Evolutionary conservation across 2,113 vertebrate species (phyloP), one percentile per base, ranked within the genome.

Genomic region (Ptychochromis oligacanthus): DNA sequence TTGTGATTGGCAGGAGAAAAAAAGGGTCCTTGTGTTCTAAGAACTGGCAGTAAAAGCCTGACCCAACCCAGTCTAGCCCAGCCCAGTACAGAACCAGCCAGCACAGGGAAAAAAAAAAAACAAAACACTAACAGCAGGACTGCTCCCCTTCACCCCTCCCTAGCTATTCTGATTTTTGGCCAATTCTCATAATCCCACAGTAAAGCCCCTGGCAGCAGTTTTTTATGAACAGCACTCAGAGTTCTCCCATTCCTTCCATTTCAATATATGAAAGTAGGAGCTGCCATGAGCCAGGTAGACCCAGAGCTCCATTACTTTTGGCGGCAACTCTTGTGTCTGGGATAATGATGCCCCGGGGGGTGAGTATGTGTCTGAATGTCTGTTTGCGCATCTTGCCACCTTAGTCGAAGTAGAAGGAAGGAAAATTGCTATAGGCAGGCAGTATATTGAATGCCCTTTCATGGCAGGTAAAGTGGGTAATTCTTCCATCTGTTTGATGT

Each of bases 1-100:
- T 93, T 95, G 79, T 91, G 88, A 95, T 95, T 95, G 94, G 93
- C 90, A 90, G 80, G 55, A 85, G 43, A 0, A 87, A 93, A 93
- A 94, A 93, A 90, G 85, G 70, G 67, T 58, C 79, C 85, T 84
- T 89, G 92, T 92, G 89, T 93, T 94, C 84, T 92, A 85, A 92
- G 87, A 93, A 89, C 92, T 94, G 93, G 91, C 92, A 94, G 92
- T 81, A 24, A 79, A 77, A 87, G 38, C 70, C 38, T 49, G 81
- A 84, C 86, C 92, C 89, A 88, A 55, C 92, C 89, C 92, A 82
- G 74, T 75, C 31, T 78, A 88, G 77, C 82, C 87, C 84, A 82
- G 78, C 55, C 58, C 89, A 62, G 76, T 82, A 62, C 85, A 89
- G 77, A 88, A 89, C 79, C 82, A 87, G 86, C 88, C 88, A 90